Evolutionary conservation across 2,888 invertebrate genomes (phyloP).

Genomic region (Drosophila affinis): DNA sequence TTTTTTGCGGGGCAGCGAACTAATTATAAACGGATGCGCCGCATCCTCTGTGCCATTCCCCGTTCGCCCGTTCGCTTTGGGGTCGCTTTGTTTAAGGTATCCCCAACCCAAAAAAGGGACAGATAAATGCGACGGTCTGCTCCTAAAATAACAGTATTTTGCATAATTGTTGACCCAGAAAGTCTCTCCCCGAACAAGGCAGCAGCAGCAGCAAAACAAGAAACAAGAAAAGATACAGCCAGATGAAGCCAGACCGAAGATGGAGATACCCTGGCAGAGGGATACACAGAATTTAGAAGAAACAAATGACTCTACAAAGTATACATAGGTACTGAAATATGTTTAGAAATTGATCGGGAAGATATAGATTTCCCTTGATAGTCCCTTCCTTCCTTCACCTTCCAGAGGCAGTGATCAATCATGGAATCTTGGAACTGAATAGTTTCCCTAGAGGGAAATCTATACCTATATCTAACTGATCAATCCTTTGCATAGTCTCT

Average conservation of each 20-base stretch:
- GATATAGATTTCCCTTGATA: too few species aligned
- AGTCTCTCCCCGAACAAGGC: constrained; percentile 48
- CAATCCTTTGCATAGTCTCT: too few species aligned
- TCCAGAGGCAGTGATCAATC: too few species aligned
- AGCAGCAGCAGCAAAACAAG: constrained; percentile 35
- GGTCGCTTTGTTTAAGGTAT: constrained; percentile 51
- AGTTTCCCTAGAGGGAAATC: too few species aligned
- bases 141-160: constrained; percentile 78
- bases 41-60: constrained; percentile 30
- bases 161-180: constrained; percentile 82
- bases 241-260: neutral
- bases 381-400: too few species aligned
- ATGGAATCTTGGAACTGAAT: too few species aligned
- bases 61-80: constrained; percentile 9
- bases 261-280: neutral
- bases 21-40: constrained; percentile 80
- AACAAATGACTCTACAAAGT: too few species aligned
- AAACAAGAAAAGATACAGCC: constrained; percentile 21
- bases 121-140: constrained; percentile 77
- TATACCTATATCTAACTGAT: too few species aligned
- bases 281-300: too few species aligned
- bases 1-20: constrained; percentile 55
- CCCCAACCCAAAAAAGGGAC: constrained; percentile 60
- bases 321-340: too few species aligned
- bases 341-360: too few species aligned